phyloP scores from a whole-genome alignment of 2,797 vertebrate genomes.

The Martes flavigula region DNA sequence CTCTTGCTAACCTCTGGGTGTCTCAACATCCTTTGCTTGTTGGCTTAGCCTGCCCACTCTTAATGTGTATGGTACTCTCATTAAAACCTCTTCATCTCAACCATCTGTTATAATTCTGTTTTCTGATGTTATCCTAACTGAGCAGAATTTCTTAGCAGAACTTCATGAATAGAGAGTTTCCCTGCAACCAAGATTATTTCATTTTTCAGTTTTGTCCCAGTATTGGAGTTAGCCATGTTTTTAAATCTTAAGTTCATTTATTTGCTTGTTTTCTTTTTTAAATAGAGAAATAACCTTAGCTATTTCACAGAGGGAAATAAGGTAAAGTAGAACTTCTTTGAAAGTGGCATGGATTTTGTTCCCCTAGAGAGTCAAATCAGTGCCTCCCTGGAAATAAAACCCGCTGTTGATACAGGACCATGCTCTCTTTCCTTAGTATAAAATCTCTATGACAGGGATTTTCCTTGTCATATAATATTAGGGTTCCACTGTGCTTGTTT shows the following conservation, averaged over 20 bases:
- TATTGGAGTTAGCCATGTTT: background rate
- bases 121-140: background rate
- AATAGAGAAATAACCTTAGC: background rate
- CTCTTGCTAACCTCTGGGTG: background rate
- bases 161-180: background rate
- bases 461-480: background rate
- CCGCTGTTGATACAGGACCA: background rate
- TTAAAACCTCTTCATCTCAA: background rate
- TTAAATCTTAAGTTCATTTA: conserved; percentile 11
- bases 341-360: conserved; percentile 8
- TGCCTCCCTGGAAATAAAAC: conserved; percentile 8
- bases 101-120: background rate
- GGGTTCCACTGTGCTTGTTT: background rate
- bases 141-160: background rate
- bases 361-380: background rate
- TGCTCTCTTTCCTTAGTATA: background rate
- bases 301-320: background rate
- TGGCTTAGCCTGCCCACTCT: background rate
- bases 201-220: background rate
- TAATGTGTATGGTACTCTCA: background rate
- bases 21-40: background rate
- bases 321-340: background rate
- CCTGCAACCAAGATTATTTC: background rate
- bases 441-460: background rate
- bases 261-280: conserved; percentile 40